phyloP scores from a whole-genome alignment of 2,113 vertebrate genomes.

The Myiozetetes cayanensis region DNA sequence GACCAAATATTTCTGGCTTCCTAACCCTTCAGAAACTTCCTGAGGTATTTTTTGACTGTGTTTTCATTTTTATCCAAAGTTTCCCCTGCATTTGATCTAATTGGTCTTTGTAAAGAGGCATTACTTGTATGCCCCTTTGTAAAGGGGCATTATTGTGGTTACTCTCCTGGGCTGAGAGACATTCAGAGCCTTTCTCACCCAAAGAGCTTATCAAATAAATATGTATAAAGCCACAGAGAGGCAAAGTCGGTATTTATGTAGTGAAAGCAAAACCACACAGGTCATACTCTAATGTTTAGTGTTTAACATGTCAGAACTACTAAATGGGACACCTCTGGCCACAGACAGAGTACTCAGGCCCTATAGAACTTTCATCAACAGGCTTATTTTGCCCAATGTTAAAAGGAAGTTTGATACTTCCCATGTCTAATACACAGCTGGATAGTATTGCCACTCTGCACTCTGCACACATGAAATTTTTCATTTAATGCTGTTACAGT shows the following conservation, averaged over 20 bases:
- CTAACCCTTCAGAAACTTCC: background rate
- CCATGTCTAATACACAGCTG: no score
- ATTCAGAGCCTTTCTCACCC: background rate
- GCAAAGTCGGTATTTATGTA: background rate
- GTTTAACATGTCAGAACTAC: background rate
- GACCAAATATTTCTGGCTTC: background rate
- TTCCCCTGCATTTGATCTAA: background rate
- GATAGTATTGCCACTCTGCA: background rate
- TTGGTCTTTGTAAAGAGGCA: background rate
- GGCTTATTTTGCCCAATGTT: background rate
- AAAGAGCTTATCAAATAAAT: background rate
- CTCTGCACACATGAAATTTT: background rate
- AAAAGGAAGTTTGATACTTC: background rate
- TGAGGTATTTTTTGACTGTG: background rate
- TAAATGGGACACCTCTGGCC: background rate
- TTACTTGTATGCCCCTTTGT: no score
- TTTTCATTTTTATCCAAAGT: background rate
- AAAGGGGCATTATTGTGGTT: background rate
- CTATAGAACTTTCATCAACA: background rate
- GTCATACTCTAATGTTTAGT: background rate
- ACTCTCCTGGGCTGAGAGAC: background rate
- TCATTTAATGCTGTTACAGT: rapidly evolving
- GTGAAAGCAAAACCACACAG: background rate
- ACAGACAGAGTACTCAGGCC: background rate
- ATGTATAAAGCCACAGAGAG: background rate